Evolutionary conservation across 2,888 invertebrate genomes (phyloP), one percentile per base, ranked within the genome.

Genomic region (Nemapogon koenigi): DNA sequence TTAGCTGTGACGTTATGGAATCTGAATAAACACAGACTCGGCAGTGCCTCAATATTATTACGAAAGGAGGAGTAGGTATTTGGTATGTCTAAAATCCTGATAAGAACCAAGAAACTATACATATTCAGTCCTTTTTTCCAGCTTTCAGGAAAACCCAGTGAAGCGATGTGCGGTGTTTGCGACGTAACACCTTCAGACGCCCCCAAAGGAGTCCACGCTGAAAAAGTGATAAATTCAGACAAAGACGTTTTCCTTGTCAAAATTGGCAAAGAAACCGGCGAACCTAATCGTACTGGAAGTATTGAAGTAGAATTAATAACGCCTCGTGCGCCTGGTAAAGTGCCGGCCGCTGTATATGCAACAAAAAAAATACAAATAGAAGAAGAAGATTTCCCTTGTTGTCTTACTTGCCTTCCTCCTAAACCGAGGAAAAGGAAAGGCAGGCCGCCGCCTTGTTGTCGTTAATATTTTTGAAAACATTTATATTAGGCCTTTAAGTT

Each of bases 271-370:
- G 90, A 90, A 53, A 84, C 84, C 1, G 75, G 75, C 32, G 78
- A 78, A 47, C 78, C 75, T 0, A 71, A 75, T 41, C 66, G 76
- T 4, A 86, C 87, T 19, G 85, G 86, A 0, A 83, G 82, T 29
- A 84, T 84, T 42, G 89, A 89, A 64, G 87, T 87, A 26, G 90
- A 90, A 51, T 60, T 90, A 52, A 82, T 85, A 37, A 90, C 90
- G 0, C 90, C 90, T 0, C 84, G 86, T 41, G 85, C 85, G 0
- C 84, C 85, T 0, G 81, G 84, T 0, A 71, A 79, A 18, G 55
- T 73, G 14, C 81, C 81, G 8, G 83, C 85, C 1, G 68, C 83
- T 0, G 78, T 83, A 18, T 83, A 83, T 49, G 83, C 83, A 35
- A 87, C 88, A 11, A 78, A 85, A 11, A 83, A 85, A 46, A 83